Evolutionary conservation across 2,113 vertebrate species (phyloP), one percentile per base, ranked within the genome.

Genomic region (Phodopus roborovskii): DNA sequence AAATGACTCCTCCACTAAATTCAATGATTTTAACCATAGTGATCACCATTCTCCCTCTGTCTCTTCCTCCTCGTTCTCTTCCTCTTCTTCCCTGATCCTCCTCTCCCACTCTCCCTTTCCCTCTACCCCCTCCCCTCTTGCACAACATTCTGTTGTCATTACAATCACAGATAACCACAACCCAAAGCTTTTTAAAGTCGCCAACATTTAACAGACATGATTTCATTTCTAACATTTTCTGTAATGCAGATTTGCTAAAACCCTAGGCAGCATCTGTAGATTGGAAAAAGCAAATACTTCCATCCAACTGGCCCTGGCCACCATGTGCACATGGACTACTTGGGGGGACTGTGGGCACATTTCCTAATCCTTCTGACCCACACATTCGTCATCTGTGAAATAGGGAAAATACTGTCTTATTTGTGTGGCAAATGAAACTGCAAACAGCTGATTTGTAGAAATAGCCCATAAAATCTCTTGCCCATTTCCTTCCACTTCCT

Each of bases 401-500:
- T 2, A 78, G 36, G 75, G 30, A 66, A 74, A 68, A 82, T 24
- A 6, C 4, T 42, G 7, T 84, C 84, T 90, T 24, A 24, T 86
- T 77, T 82, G 64, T 60, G 26, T 87, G 26, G 77, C 75, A 79
- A 94, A 86, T 71, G 64, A 30, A 90, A 24, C 66, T 96, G n/a
- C 56, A 83, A 79, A 96, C 26, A 95, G 66, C 11, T 3, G 50
- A 91, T 88, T 79, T 50, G 16, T 78, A 77, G 64, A 75, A 68
- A 73, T 28, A 84, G 50, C 10, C 92, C 17, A 2, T 91, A 90
- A 95, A 89, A n/a, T 74, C 60, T 81, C 87, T 77, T 78, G 36
- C 70, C 91, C 58, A 6, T 87, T 89, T 94, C 70, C 73, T 90
- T 95, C 91, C 53, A 33, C 64, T 97, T 85, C 42, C 45, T 96